Evolutionary conservation across 1,140 invertebrate genomes (phyloP), one percentile per base, ranked within the genome.

Genomic region (Papilio machaon): DNA sequence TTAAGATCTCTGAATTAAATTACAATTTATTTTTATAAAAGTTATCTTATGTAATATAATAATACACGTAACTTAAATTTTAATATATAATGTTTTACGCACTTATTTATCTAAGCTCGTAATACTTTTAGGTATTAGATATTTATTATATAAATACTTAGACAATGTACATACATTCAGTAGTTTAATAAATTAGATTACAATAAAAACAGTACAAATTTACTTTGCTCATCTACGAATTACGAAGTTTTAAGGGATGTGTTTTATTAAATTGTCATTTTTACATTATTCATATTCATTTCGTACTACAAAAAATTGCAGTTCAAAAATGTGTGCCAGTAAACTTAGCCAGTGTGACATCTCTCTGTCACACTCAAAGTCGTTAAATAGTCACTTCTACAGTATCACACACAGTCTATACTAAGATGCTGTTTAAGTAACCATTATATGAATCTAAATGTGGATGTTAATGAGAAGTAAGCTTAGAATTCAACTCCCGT

Each of bases 21-120:
- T 43, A 4, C 67, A 67, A 60, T 23, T 67, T 67, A 10, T 73
- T 73, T 73, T 73, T 73, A 30, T 23, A 38, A 73, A 15, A 73
- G 30, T 30, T 2, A 70, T 23, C 35, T 73, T 43, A 0, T 54
- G 49, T 49, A 49, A 11, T 54, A 17, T 5, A 13, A 11, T 11
- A 49, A 9, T 43, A 43, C 38, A 43, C 7, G 1, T 1, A 1
- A 43, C 2, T 1, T 30, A 30, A 30, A 30, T 30, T 30, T 30
- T 47, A 10, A 2, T 47, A 47, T 47, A 7, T 47, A 47, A 47
- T 47, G 46, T 47, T 8, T 47, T 8, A 8, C 46, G 7, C 46
- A 2, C 46, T 47, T 49, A 49, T 11, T 49, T 13, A 49, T 49
- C 3, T 49, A 49, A 49, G 54, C 54, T 54, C 52, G 4, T 17